Conservation (phyloP, 2,113 vertebrate species). For the Podarcis raffonei region DNA sequence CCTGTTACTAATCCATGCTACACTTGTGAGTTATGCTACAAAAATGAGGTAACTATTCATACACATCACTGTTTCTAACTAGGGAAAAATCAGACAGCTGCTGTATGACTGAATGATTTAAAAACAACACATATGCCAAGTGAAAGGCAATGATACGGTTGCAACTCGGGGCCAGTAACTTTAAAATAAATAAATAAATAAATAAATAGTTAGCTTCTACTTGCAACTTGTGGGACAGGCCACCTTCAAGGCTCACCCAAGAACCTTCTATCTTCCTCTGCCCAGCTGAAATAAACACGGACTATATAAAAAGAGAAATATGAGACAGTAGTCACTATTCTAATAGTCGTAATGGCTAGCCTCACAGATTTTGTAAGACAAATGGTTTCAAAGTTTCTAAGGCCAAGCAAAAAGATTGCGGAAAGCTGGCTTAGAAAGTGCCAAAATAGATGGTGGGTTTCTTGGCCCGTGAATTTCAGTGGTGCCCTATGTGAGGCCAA, state of each 20-base stretch:
- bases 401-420: conserved; percentile 54
- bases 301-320: conserved; percentile 25
- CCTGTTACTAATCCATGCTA: conserved; percentile 36
- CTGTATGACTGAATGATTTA: conserved; percentile 7
- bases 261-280: conserved; percentile 10
- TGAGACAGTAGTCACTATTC: conserved; percentile 56
- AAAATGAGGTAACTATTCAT: conserved; percentile 25
- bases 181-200: conserved; percentile 11
- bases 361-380: conserved; percentile 38
- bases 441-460: conserved; percentile 28
- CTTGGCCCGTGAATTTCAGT: conserved; percentile 21
- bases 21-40: conserved; percentile 19
- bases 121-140: conserved; percentile 11
- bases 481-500: no score
- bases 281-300: conserved; percentile 40
- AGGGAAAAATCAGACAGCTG: conserved; percentile 16
- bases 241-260: not conserved
- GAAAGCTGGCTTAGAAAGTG: conserved; percentile 35
- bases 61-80: not conserved
- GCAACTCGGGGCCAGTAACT: not conserved
- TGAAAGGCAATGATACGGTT: not conserved
- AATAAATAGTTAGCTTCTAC: conserved; percentile 34
- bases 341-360: conserved; percentile 27
- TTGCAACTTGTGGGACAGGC: not conserved
- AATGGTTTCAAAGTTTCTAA: conserved; percentile 48